Evolutionary conservation across 2,888 invertebrate genomes (phyloP).

Genomic region (Erynnis tages): DNA sequence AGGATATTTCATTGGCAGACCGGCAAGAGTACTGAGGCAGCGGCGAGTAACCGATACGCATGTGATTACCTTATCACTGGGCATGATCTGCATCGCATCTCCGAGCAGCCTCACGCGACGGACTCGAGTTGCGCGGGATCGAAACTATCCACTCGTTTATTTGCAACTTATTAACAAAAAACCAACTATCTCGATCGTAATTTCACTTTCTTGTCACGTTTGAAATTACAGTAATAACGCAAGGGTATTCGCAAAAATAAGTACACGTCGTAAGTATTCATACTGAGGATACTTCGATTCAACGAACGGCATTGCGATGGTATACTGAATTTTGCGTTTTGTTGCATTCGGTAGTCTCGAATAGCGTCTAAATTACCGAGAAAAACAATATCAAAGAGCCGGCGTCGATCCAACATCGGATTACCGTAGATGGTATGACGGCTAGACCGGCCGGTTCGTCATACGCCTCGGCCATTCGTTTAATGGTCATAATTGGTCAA

Average conservation of each 20-base stretch:
- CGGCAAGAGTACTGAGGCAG: slow-evolving; percentile 43
- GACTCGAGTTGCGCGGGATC: slow-evolving; percentile 19
- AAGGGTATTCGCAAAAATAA: slow-evolving; percentile 8
- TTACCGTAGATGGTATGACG: slow-evolving; percentile 72
- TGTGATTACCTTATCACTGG: slow-evolving; percentile 70
- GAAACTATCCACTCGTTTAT: slow-evolving; percentile 31
- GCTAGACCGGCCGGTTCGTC: slow-evolving; percentile 58
- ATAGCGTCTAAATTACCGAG: slow-evolving; percentile 58
- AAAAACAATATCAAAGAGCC: slow-evolving; percentile 62
- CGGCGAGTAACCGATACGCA: slow-evolving; percentile 62
- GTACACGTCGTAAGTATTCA: not conserved
- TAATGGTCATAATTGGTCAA: slow-evolving; percentile 75
- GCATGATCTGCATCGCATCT: slow-evolving; percentile 67
- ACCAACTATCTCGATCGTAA: slow-evolving; percentile 10
- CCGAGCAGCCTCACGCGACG: slow-evolving; percentile 44
- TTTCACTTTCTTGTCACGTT: slow-evolving; percentile 23
- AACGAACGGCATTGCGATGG: slow-evolving; percentile 15
- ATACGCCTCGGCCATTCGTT: slow-evolving; percentile 62
- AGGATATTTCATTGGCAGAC: slow-evolving; percentile 26
- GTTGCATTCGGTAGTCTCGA: slow-evolving; percentile 43
- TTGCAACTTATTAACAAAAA: slow-evolving; percentile 21
- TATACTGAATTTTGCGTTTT: slow-evolving; percentile 22
- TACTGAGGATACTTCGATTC: slow-evolving; percentile 4
- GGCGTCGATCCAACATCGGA: slow-evolving; percentile 64
- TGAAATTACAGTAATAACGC: slow-evolving; percentile 22